Evolutionary conservation across 2,888 invertebrate species (phyloP).

Genomic region (Ophion costatus): DNA sequence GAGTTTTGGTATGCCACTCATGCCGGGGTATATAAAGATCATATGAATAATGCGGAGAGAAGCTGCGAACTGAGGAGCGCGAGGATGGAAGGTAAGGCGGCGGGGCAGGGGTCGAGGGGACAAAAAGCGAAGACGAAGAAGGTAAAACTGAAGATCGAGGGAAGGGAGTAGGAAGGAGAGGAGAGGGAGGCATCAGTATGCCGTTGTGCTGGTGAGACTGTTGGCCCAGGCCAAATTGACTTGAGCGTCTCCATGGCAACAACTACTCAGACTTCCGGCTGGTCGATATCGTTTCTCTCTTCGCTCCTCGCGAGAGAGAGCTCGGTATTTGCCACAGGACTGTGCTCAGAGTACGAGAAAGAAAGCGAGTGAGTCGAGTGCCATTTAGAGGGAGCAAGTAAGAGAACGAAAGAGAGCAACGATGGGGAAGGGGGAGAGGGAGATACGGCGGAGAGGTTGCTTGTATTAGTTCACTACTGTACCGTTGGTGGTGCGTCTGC

Average conservation of each 20-base stretch:
- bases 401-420: constrained; percentile 11
- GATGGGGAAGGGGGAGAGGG: background rate
- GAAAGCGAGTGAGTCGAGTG: constrained; percentile 11
- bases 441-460: constrained; percentile 39
- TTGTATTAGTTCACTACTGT: constrained; percentile 51
- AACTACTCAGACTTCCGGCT: constrained; percentile 84
- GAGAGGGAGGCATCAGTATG: constrained; percentile 77
- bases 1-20: constrained; percentile 45
- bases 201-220: constrained; percentile 76
- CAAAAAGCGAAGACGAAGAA: constrained; percentile 70
- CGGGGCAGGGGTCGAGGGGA: constrained; percentile 7
- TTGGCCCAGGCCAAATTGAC: constrained; percentile 85
- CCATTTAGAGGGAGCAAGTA: constrained; percentile 5
- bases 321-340: constrained; percentile 57
- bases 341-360: constrained; percentile 29
- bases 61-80: constrained; percentile 23
- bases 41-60: constrained; percentile 60
- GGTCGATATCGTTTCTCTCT: constrained; percentile 85
- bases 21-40: constrained; percentile 46
- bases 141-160: constrained; percentile 69
- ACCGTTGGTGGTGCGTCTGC: constrained; percentile 56
- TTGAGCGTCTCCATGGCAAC: constrained; percentile 85
- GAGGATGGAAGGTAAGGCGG: constrained; percentile 16
- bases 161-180: constrained; percentile 68
- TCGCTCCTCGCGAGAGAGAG: constrained; percentile 69